Evolutionary conservation across 2,888 invertebrate genomes (phyloP), one percentile per base, ranked within the genome.

Genomic region (Tenthredo distinguenda): DNA sequence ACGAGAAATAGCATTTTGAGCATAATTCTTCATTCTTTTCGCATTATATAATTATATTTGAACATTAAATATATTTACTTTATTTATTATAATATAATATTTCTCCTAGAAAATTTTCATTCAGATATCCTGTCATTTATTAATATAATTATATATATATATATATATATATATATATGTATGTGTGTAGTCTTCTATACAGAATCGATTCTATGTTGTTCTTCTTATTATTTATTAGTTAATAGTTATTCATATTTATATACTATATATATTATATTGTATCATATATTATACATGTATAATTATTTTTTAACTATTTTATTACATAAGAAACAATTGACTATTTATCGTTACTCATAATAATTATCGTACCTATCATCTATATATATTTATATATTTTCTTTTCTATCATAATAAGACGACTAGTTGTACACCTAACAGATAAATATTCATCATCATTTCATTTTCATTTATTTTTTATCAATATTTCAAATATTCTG

Each of bases 281-380:
- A 34, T 34, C 2, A 55, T 55, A 15, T 55, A 58, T 9, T 58
- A 21, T 58, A 9, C 26, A 58, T 21, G 7, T 26, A 74, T 74
- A 12, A 71, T n/a, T 34, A 34, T 71, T 37, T 37, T 7, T 37
- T n/a, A 37, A 37, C n/a, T 71, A 71, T 15, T 34, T 71, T 26
- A 26, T 37, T 71, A 37, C 12, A 71, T 71, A 71, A 71, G 62
- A 71, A 71, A 26, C 40, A 40, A 74, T 31, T 34, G 68, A 68
- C 68, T 68, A 68, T 68, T 68, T 3, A 68, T 68, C 15, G 65
- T 65, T 21, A 65, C 31, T 26, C 15, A 71, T 71, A 71, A 12
- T 26, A 7, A 40, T 40, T 58, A 58, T 58, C 9, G 21, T 58
- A 55, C 15, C 4, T 55, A 55, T 55, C 2, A 18, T 55, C 26